These are phyloP conservation scores for Drosophila limbata DNA, from an alignment of 2,888 invertebrate genomes.

Conservation along the genomic window DNA sequence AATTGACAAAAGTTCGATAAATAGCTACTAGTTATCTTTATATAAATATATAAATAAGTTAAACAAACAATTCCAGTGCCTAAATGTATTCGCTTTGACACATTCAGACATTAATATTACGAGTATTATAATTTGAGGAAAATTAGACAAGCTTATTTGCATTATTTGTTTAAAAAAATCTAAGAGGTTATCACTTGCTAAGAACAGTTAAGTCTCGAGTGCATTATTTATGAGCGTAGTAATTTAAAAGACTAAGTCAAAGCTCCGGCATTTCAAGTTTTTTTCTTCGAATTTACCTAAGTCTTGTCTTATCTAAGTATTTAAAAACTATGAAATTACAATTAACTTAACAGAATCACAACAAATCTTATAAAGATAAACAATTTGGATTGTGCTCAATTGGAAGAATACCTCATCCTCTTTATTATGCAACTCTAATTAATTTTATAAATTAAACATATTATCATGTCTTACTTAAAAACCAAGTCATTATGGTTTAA, in stretches of 20 bases:
- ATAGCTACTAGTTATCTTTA: background rate
- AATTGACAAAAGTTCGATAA: background rate
- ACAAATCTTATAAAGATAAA: background rate
- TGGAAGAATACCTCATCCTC: background rate
- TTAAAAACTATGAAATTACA: conserved; percentile 1
- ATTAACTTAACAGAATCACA: background rate
- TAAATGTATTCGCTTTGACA: background rate
- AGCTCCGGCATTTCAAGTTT: conserved; percentile 5
- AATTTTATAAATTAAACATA: no score
- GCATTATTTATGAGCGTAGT: conserved; percentile 12
- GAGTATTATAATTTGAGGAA: conserved; percentile 3
- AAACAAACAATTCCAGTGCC: background rate
- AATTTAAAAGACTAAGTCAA: conserved; percentile 5
- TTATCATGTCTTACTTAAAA: no score
- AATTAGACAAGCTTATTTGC: conserved; percentile 5
- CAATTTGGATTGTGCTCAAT: background rate
- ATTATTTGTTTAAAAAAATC: background rate
- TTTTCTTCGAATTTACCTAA: conserved; percentile 11
- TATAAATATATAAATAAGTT: conserved; percentile 6
- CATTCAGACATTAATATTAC: conserved; percentile 6
- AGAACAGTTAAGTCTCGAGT: background rate
- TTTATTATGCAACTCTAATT: background rate
- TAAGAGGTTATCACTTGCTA: conserved; percentile 1
- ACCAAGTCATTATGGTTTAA: background rate
- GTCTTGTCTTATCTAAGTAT: conserved; percentile 10